Percentiles rank a stretch among this genome's conserved stretches.
These are phyloP conservation scores for Ceratotherium simum DNA, from an alignment of 2,113 vertebrate species.

Conservation along the genomic window DNA sequence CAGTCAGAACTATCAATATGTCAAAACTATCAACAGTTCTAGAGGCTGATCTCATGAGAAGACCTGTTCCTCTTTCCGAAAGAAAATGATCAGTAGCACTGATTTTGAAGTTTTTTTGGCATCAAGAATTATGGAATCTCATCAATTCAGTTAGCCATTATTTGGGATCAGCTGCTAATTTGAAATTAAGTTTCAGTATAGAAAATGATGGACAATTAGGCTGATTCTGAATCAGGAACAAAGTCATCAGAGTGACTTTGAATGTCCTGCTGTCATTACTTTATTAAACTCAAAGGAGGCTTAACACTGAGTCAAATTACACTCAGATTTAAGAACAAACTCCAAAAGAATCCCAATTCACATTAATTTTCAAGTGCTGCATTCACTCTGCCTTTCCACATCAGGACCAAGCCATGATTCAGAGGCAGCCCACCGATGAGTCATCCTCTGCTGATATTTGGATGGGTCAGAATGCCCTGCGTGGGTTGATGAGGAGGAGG, in stretches of 20 bases:
- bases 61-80: constrained; percentile 19
- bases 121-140: constrained; percentile 52
- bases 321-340: constrained; percentile 62
- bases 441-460: constrained; percentile 61
- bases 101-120: constrained; percentile 48
- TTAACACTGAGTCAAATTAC: constrained; percentile 65
- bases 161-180: constrained; percentile 50
- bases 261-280: constrained; percentile 60
- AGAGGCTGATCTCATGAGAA: constrained; percentile 14
- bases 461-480: constrained; percentile 50
- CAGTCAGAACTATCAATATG: not conserved
- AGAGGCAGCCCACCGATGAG: constrained; percentile 73
- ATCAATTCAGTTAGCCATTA: constrained; percentile 59
- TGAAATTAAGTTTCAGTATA: constrained; percentile 61
- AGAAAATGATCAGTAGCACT: constrained; percentile 20
- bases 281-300: constrained; percentile 54
- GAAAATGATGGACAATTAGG: constrained; percentile 20
- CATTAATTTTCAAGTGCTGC: constrained; percentile 69
- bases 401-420: constrained; percentile 73
- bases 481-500: constrained; percentile 13
- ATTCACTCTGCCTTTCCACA: constrained; percentile 55
- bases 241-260: constrained; percentile 70
- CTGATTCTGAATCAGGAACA: constrained; percentile 65
- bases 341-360: constrained; percentile 28
- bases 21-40: constrained; percentile 36